Conservation (phyloP, 2,797 vertebrate genomes). For the Ceryle rudis region DNA sequence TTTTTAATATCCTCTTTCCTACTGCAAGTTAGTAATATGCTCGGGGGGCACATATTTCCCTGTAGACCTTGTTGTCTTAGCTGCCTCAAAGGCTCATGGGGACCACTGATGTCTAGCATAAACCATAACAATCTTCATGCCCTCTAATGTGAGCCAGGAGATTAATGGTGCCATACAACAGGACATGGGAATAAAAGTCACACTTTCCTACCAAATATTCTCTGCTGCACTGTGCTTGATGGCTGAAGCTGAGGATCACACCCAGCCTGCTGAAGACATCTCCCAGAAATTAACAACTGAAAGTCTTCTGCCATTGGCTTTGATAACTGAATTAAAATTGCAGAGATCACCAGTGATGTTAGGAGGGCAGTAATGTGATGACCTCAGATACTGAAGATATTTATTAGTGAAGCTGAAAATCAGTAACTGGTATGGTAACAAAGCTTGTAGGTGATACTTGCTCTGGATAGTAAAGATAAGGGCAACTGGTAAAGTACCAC, state of each 20-base stretch:
- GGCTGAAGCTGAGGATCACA: not conserved
- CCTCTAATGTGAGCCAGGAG: not conserved
- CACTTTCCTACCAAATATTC: not conserved
- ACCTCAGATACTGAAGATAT: not conserved
- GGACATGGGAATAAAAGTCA: not conserved
- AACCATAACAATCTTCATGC: not conserved
- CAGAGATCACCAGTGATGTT: not conserved
- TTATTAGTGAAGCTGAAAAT: not conserved
- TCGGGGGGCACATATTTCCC: not conserved
- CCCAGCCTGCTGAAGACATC: not conserved
- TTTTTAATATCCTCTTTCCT: not conserved
- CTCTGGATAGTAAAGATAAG: not conserved
- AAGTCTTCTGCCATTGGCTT: not conserved
- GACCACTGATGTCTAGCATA: not conserved
- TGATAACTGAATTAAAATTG: not conserved
- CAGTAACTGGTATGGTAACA: not conserved
- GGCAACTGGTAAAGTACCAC: not conserved
- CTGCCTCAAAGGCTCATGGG: not conserved
- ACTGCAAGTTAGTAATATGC: not conserved
- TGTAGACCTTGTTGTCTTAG: not conserved
- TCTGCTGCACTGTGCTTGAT: not conserved
- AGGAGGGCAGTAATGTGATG: accelerated
- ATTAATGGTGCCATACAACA: not conserved
- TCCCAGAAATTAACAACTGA: not conserved
- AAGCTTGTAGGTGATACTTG: not conserved